These are phyloP conservation scores for Nephrotoma guestfalica DNA, from an alignment of 2,888 invertebrate genomes.

Conservation along the genomic window DNA sequence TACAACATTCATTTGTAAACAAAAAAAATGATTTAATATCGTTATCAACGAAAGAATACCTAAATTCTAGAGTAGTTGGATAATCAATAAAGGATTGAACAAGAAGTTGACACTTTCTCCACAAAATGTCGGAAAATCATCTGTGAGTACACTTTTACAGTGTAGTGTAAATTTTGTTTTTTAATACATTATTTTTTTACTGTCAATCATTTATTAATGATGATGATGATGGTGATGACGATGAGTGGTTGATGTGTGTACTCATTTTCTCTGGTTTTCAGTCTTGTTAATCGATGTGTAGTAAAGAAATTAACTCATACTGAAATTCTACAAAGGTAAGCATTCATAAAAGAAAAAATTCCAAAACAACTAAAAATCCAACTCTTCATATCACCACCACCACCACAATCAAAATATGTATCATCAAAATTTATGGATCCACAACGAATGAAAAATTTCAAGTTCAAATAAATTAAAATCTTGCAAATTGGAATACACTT, in stretches of 20 bases:
- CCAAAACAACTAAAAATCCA: background rate
- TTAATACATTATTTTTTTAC: background rate
- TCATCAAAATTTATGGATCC: background rate
- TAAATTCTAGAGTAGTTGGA: background rate
- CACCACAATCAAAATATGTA: background rate
- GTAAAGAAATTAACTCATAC: background rate
- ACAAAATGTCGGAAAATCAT: conserved; percentile 6
- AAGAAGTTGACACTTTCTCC: conserved; percentile 1
- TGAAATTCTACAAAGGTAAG: background rate
- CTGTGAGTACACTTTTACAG: conserved; percentile 4
- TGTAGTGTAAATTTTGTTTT: background rate
- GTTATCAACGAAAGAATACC: background rate
- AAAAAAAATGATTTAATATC: background rate
- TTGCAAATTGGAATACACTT: background rate
- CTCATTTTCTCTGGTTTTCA: conserved; percentile 1
- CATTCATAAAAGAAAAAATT: background rate
- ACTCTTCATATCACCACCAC: background rate
- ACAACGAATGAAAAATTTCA: background rate
- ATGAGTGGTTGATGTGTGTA: background rate
- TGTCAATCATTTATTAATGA: background rate
- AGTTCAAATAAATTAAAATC: background rate
- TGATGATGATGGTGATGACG: background rate
- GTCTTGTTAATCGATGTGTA: background rate
- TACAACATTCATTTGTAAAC: background rate
- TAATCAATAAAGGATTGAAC: conserved; percentile 1